Evolutionary conservation across 2,113 vertebrate genomes (phyloP).

Genomic region (Limanda limanda): DNA sequence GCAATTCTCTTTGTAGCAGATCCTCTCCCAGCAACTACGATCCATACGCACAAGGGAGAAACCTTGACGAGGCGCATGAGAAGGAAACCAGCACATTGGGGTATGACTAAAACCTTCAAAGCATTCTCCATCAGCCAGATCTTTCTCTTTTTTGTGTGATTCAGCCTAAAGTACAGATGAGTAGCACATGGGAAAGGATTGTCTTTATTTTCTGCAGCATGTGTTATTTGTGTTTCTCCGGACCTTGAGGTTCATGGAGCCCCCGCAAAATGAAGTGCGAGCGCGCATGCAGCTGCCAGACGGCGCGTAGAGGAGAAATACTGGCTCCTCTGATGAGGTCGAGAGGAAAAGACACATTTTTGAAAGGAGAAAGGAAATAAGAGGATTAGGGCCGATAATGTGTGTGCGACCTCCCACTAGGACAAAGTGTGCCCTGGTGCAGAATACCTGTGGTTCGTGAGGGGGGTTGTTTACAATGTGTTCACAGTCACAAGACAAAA

Average conservation of each 20-base stretch:
- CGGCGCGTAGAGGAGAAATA: constrained; percentile 50
- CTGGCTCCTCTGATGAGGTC: constrained; percentile 70
- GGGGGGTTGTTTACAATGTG: constrained; percentile 53
- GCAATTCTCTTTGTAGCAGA: constrained; percentile 79
- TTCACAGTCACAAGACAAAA: constrained; percentile 54
- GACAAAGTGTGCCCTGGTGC: constrained; percentile 54
- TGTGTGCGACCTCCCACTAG: constrained; percentile 64
- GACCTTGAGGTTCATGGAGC: constrained; percentile 56
- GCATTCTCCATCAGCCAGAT: constrained; percentile 65
- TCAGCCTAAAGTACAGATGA: constrained; percentile 51
- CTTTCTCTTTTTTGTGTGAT: constrained; percentile 37
- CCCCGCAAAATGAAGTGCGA: constrained; percentile 68
- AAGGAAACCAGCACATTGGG: constrained; percentile 74
- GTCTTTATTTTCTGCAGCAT: constrained; percentile 54
- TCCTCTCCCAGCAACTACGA: constrained; percentile 64
- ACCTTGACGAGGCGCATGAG: constrained; percentile 71
- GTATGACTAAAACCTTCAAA: constrained; percentile 79
- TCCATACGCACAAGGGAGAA: constrained; percentile 68
- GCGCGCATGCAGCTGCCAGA: constrained; percentile 61
- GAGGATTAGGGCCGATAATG: constrained; percentile 73
- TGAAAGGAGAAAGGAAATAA: constrained; percentile 67
- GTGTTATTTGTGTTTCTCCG: constrained; percentile 68
- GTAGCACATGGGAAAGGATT: constrained; percentile 54
- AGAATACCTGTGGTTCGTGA: constrained; percentile 66
- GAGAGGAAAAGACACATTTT: constrained; percentile 62